These are phyloP conservation scores for Lepidocyrtoides sp. DNA, from an alignment of 2,888 invertebrate genomes.

Conservation along the genomic window DNA sequence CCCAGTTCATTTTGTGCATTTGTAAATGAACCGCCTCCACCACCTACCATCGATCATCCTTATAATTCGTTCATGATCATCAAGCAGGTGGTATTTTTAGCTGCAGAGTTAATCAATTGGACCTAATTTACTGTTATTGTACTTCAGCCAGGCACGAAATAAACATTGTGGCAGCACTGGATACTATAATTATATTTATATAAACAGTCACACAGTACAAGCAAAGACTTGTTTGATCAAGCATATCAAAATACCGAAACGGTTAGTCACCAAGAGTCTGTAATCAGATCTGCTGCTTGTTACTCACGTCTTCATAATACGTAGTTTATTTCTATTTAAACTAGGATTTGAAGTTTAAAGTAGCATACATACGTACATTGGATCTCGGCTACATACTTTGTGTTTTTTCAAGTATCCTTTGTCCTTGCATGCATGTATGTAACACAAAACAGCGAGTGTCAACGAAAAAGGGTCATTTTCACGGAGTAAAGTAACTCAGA, in stretches of 20 bases:
- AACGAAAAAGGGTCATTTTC: constrained; percentile 28
- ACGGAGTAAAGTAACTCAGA: not conserved
- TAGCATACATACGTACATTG: not conserved
- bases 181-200: not conserved
- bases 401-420: not conserved
- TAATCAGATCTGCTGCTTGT: constrained; percentile 17
- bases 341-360: not conserved
- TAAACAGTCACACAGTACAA: not conserved
- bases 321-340: not conserved
- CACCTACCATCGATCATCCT: not conserved
- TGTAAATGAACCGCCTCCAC: constrained; percentile 2
- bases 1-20: not conserved
- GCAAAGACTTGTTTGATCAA: not conserved
- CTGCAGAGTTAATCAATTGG: not conserved
- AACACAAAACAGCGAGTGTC: not conserved
- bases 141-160: not conserved
- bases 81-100: not conserved
- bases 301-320: not conserved
- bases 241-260: not conserved
- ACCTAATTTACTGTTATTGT: not conserved
- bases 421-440: not conserved
- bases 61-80: not conserved
- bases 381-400: not conserved
- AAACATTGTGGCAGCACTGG: not conserved
- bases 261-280: constrained; percentile 1